These are phyloP conservation scores for Chymomyza caudatula DNA, from an alignment of 2,888 invertebrate genomes.

Conservation along the genomic window DNA sequence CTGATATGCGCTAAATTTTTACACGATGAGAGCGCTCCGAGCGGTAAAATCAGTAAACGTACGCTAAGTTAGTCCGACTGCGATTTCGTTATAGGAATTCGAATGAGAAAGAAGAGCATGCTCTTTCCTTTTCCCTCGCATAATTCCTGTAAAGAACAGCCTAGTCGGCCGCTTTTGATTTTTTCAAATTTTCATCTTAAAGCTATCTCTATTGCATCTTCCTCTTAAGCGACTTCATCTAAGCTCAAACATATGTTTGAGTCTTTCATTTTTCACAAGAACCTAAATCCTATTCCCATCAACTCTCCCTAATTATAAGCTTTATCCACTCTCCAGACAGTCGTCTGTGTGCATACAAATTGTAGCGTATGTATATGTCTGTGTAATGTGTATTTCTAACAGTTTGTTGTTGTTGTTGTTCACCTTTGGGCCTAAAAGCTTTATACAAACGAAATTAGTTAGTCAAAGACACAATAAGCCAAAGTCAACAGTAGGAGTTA, in stretches of 20 bases:
- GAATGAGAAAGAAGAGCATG: no score
- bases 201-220: no score
- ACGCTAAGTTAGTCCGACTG: no score
- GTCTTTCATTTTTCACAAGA: not conserved
- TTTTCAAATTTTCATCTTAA: no score
- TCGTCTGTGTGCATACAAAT: not conserved
- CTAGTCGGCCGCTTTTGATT: no score
- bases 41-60: no score
- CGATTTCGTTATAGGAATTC: no score
- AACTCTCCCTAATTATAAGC: not conserved
- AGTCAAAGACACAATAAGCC: conserved; percentile 27
- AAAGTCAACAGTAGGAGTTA: conserved; percentile 19
- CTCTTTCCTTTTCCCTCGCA: no score
- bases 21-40: no score
- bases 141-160: no score
- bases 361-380: not conserved
- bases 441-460: conserved; percentile 4
- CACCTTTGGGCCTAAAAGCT: conserved; percentile 23
- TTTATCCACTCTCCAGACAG: not conserved
- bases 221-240: no score
- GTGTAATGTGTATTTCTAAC: not conserved
- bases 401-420: not conserved
- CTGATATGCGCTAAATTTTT: no score
- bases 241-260: not conserved
- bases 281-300: not conserved